Evolutionary conservation across 2,113 vertebrate species (phyloP), one percentile per base, ranked within the genome.

Genomic region (Chaetops frenatus): DNA sequence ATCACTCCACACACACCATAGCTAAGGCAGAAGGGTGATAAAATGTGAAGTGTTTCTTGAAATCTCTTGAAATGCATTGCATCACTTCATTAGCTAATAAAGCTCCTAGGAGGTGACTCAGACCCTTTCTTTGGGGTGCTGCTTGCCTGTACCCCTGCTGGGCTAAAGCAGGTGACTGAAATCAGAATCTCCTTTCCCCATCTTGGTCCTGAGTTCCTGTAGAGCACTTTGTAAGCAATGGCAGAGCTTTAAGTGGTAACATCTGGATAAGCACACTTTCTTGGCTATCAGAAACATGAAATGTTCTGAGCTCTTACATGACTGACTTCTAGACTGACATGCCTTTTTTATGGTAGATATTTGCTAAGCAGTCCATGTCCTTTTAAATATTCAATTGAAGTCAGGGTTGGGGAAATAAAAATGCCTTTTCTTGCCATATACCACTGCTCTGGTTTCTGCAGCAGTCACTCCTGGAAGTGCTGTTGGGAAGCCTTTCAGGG

Each of bases 61-160:
- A 81, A 50, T 73, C 76, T 92, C 72, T 80, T 94, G 40, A 92
- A 71, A 71, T 74, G 58, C 33, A 40, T 97, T 96, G 86, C 96
- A 36, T 95, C 88, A 93, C 56, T 88, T 93, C 20, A 51, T 93
- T 77, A 81, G 82, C 88, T 92, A 93, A 94, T 83, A 74, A 90
- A 83, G 71, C 72, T 82, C 74, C 64, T 62, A 13, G 5, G 28
- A 78, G 60, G 35, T 96, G 95, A 88, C 67, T 96, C 91, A 86
- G 33, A 11, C 3, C 31, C 47, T 61, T 53, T 21, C 15, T 91
- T 51, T 91, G 74, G 88, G 71, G 81, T 74, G 65, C 40, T 91
- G 57, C 74, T 79, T 72, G 74, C 50, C 50, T 81, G 35, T 80
- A 35, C 64, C 38, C 38, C 16, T 29, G 8, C 1, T 93, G 76